Evolutionary conservation across 2,888 invertebrate genomes (phyloP).

Genomic region (Ophion slaviceki): DNA sequence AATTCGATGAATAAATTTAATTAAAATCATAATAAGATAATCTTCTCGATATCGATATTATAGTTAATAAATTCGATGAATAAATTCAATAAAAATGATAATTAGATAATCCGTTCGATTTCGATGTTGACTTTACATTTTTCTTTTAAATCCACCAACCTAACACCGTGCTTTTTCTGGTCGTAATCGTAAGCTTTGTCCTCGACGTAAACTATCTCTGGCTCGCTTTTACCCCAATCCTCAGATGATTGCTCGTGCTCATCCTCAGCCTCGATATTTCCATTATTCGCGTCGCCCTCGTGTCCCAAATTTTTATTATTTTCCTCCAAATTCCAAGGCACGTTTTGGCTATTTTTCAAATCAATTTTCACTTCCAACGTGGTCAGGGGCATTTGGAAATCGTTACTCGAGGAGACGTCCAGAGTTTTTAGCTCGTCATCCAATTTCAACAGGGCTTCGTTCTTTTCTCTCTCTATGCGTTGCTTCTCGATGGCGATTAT

Average conservation of each 20-base stretch:
- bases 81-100: neutral
- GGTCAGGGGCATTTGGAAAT: constrained; percentile 62
- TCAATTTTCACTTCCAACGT: constrained; percentile 43
- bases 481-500: constrained; percentile 72
- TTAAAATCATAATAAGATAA: neutral
- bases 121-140: too few species aligned
- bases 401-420: neutral
- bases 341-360: constrained; percentile 25
- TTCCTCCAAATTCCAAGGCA: constrained; percentile 20
- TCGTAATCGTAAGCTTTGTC: constrained; percentile 79
- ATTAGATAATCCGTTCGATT: neutral
- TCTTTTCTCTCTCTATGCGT: constrained; percentile 70
- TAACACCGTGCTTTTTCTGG: constrained; percentile 76
- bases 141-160: constrained; percentile 69
- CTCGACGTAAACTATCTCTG: constrained; percentile 61
- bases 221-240: neutral
- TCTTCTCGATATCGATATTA: neutral
- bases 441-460: constrained; percentile 68
- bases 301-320: constrained; percentile 24
- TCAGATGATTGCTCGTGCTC: constrained; percentile 32
- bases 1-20: neutral
- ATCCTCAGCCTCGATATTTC: constrained; percentile 32
- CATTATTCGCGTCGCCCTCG: constrained; percentile 8
- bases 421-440: constrained; percentile 59
- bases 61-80: neutral